Evolutionary conservation across 2,113 vertebrate species (phyloP), one percentile per base, ranked within the genome.

Genomic region (Ascaphus truei): DNA sequence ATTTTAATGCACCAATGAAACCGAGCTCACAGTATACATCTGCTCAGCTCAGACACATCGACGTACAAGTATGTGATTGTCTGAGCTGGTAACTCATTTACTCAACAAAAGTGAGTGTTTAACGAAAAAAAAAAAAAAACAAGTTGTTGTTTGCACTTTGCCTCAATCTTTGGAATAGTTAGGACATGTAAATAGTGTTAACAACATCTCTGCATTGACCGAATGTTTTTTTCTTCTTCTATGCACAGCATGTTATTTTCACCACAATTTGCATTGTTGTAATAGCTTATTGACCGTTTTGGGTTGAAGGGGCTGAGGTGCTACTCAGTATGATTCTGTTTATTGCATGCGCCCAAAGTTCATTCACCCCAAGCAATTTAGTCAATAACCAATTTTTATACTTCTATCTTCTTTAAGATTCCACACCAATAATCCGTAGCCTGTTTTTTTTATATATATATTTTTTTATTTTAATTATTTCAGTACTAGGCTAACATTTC

Each of bases 361-460:
- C 94, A 92, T 85, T 96, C 92, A 92, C 90, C 90, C 86, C 81
- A 86, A 90, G 84, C 86, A 84, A 88, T 92, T 84, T 88, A 86
- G 85, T 98, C 95, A 95, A 98, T 98, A 97, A 89, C 89, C 92
- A 95, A 98, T 98, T 94, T 95, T 93, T 91, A 92, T 92, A 89
- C 83, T 83, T 87, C 84, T 92, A 88, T 93, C 88, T 90, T 88
- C 84, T 89, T 93, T 82, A 86, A 86, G 93, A 93, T 89, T 93
- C 85, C 88, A 87, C 88, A 84, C 86, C 85, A 89, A 91, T 89
- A 89, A 87, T 85, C 80, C 71, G 68, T 75, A 67, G 45, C 74
- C 39, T 26, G 72, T 80, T 86, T 80, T 79, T 75, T 26, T n/a
- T n/a, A n/a, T n/a, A n/a, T n/a, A n/a, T n/a, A n/a, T n/a, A n/a